These are phyloP conservation scores for Caenorhabditis inopinata DNA, from an alignment of 1,140 invertebrate species.

Conservation along the genomic window DNA sequence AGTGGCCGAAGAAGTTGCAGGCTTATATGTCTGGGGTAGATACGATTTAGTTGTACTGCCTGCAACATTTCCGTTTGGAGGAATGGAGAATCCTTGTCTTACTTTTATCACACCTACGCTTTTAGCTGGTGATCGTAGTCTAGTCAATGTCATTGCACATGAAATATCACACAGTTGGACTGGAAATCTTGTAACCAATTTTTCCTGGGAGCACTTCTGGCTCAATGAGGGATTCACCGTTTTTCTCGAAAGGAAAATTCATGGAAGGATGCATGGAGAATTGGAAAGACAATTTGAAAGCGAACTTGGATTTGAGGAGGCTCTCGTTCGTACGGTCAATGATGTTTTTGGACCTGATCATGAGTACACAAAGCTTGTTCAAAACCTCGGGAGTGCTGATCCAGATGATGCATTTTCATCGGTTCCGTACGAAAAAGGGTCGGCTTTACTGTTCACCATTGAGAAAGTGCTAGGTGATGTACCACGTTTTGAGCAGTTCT, in stretches of 20 bases:
- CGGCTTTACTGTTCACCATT: conserved; percentile 81
- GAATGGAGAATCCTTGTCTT: conserved; percentile 95
- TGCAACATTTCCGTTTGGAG: conserved; percentile 68
- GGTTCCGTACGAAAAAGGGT: conserved; percentile 90
- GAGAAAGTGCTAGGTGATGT: conserved; percentile 82
- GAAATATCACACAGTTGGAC: conserved; percentile 96
- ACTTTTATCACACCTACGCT: conserved; percentile 87
- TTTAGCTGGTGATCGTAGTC: conserved; percentile 72
- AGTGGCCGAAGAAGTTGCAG: conserved; percentile 75
- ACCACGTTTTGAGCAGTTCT: conserved; percentile 79
- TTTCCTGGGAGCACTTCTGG: conserved; percentile 92
- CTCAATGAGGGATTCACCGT: conserved; percentile 93
- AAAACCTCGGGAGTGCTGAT: conserved; percentile 77
- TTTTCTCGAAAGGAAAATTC: conserved; percentile 85
- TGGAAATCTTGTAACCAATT: conserved; percentile 88
- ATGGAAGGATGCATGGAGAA: conserved; percentile 74
- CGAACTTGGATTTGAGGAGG: conserved; percentile 75
- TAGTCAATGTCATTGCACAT: conserved; percentile 85
- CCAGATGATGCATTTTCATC: conserved; percentile 87
- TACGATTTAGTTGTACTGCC: conserved; percentile 47
- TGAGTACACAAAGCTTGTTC: conserved; percentile 76
- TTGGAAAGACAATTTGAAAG: conserved; percentile 37
- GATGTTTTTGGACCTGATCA: conserved; percentile 69
- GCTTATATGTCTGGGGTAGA: conserved; percentile 68
- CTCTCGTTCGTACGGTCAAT: conserved; percentile 50